Evolutionary conservation across 2,888 invertebrate species (phyloP), one percentile per base, ranked within the genome.

Genomic region (Agapostemon virescens): DNA sequence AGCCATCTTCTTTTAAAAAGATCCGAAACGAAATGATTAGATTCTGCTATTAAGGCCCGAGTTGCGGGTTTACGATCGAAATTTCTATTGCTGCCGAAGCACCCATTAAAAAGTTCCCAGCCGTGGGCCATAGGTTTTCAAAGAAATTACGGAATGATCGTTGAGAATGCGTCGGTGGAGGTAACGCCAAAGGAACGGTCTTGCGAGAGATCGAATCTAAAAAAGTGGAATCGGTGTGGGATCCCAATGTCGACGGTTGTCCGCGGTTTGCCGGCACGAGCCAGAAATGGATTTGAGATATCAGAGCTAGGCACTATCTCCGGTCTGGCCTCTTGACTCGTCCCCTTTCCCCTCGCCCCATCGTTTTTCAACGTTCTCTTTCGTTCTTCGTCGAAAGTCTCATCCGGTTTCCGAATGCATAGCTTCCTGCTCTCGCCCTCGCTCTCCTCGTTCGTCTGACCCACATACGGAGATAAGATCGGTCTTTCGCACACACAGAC

Each of bases 391-490:
- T 84, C 69, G 81, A 84, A 88, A 86, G 81, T 84, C 84, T 77
- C 82, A 84, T 84, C 85, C 84, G 79, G 84, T n/a, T 81, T 77
- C 75, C 78, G 85, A 88, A 88, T 86, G 82, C 82, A 76, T 82
- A 86, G 85, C 74, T 85, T 88, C 87, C 87, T 81, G 84, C 84
- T 83, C 81, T 80, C 77, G 78, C 79, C 75, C 72, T 79, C 72
- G 66, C 78, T 81, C 83, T 83, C 80, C 74, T 85, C 83, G 77
- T 82, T 67, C 78, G 74, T 64, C 83, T 90, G 90, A 90, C 91
- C 91, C 86, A 91, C 87, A 91, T 91, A 81, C 84, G 63, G 71
- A 85, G 88, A 89, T 90, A 89, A 81, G 83, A 90, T 91, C 89
- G 81, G 69, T 64, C 71, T 68, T 67, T 75, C 63, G 74, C 70